phyloP scores from a whole-genome alignment of 2,113 vertebrate genomes.

The Corythornis madagascariensis region DNA sequence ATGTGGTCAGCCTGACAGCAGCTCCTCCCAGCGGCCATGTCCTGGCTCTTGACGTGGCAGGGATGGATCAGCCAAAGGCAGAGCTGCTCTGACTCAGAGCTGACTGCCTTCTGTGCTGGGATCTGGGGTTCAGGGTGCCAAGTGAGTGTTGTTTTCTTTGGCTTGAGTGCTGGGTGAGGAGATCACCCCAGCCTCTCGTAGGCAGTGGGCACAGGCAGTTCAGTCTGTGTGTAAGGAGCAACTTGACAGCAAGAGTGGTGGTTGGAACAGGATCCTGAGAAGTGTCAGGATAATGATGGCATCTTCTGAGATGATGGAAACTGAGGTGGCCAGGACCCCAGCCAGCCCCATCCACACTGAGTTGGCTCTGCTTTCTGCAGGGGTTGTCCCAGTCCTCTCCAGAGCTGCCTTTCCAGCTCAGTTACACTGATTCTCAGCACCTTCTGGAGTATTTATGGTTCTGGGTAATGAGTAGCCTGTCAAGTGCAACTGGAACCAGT shows the following conservation, averaged over 20 bases:
- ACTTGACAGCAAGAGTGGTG: background rate
- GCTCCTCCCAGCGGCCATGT: background rate
- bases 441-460: background rate
- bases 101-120: background rate
- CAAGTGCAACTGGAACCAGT: background rate
- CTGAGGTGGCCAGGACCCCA: background rate
- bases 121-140: background rate
- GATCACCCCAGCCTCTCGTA: background rate
- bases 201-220: background rate
- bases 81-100: background rate
- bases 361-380: background rate
- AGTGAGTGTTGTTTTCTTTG: background rate
- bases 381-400: background rate
- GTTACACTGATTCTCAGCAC: background rate
- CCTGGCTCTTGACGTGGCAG: background rate
- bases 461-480: background rate
- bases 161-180: background rate
- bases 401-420: background rate
- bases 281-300: background rate
- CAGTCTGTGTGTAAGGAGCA: rapidly evolving
- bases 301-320: background rate
- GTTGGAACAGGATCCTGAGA: background rate
- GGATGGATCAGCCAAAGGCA: background rate
- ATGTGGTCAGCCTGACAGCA: background rate
- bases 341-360: background rate